Base-by-base conservation (phyloP, 2,888 invertebrate species). In the Clitarchus hookeri region DNA sequence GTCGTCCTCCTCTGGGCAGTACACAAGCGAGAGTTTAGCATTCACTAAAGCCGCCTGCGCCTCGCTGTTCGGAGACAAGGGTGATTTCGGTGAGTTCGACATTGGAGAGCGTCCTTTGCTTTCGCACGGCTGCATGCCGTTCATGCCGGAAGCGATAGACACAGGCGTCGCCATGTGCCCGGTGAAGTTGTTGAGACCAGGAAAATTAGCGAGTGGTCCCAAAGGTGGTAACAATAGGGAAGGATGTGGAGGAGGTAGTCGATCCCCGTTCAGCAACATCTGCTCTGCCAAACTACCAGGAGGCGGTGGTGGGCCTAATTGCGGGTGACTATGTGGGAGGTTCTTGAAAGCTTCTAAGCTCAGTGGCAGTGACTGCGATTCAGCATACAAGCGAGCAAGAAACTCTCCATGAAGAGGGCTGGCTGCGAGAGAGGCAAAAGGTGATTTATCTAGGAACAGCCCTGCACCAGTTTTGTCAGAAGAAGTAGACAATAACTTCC, bases 401-500 rank as follows among this genome's bases (percentile, higher is more conserved):
- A 97, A 94, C 90, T 97, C 97, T 86, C 95, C 95, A 91, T 97
- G 97, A 82, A 97, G 93, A 54, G 95, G 91, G 88, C 91, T 91
- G 86, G 91, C 90, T 86, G 94, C 92, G 79, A 93, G 90, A 44
- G 94, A 94, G 65, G 94, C 92, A 88, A 93, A 92, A 65, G 93
- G 93, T 77, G 92, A 91, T 90, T 91, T 92, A 87, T 92, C 92
- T 89, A 92, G 89, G 89, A 92, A 91, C 88, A 93, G 89, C 88
- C 91, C 92, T 27, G 92, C 89, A 85, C 91, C 89, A 89, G 87
- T 44, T 87, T 94, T 93, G 80, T 94, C 94, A 87, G 92, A 92
- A 84, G 94, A 93, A 1, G 96, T 96, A 4, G 96, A 96, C 85
- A 98, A 91, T 86, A 98, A 93, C 91, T 98, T 98, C 88, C 97